Base-by-base conservation (phyloP, 2,888 invertebrate species). In the Ecdyonurus torrentis region DNA sequence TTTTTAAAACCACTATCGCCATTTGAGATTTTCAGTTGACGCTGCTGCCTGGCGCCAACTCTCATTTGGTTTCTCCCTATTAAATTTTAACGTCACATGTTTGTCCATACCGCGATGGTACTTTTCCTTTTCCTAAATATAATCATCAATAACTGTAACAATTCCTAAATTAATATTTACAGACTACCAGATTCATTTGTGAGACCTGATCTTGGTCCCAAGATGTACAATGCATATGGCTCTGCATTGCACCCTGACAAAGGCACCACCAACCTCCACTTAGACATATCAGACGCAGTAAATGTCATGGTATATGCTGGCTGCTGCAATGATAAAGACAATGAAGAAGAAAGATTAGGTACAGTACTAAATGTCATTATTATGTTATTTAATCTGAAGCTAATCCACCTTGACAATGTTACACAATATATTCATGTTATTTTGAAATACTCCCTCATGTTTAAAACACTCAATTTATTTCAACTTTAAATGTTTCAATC, bases 211-310 rank as follows among this genome's bases (percentile, higher is more conserved):
- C 78, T 98, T 25, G 97, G 97, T 0, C 98, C 97, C 0, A 97
- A 97, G 76, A 95, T 98, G 95, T 98, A 98, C 78, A 96, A 91
- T 68, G 97, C 98, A 2, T 98, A 98, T 73, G 97, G 97, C 52
- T 90, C 91, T 23, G 89, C 91, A 1, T 71, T 83, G 53, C 81
- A 85, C 73, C 84, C 87, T 0, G 82, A 82, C 63, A 91, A 91
- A 72, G 97, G 94, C 52, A 96, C 97, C 1, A 98, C 97, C 58
- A 97, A 97, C 76, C 82, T 98, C 60, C 98, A 98, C 76, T 78
- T 98, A 67, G 98, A 98, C 74, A 91, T 98, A 50, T 94, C 94
- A 25, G 97, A 98, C 76, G 97, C 97, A 7, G 94, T 96, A 25
- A 98, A 98, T 74, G 90, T 97, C 15, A 91, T 98, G 91, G 93